Evolutionary conservation across 2,888 invertebrate genomes (phyloP).

Genomic region (Heliconius erato): DNA sequence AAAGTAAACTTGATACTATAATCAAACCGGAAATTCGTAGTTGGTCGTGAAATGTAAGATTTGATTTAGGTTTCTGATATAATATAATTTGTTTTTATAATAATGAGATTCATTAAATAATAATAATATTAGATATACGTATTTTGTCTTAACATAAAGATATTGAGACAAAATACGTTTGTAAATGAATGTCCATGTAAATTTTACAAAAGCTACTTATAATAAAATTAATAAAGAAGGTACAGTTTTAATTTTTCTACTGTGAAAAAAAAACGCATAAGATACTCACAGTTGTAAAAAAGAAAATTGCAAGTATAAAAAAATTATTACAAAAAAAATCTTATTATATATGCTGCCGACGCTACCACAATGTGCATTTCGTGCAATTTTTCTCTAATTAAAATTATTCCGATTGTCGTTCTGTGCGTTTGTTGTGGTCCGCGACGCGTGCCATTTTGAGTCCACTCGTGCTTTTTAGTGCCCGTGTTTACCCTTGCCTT

Average conservation of each 20-base stretch:
- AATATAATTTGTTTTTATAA: not conserved
- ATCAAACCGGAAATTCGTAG: not conserved
- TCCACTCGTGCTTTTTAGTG: constrained; percentile 82
- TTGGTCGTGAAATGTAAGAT: too few species aligned
- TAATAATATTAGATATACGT: not conserved
- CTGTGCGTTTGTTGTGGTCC: constrained; percentile 81
- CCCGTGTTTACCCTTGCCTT: constrained; percentile 80
- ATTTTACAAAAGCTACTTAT: not conserved
- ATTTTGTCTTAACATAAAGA: not conserved
- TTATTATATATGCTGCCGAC: constrained; percentile 55
- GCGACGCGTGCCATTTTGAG: constrained; percentile 82
- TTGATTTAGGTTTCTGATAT: too few species aligned
- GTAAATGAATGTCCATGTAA: not conserved
- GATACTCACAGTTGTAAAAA: not conserved
- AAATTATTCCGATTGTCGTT: constrained; percentile 85
- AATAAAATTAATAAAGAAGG: not conserved
- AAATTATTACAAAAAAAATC: not conserved
- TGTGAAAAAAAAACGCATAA: not conserved
- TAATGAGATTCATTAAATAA: not conserved
- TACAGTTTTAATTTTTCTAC: not conserved
- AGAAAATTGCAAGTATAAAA: not conserved
- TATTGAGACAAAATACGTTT: not conserved
- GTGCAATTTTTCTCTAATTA: constrained; percentile 85
- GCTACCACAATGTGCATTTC: constrained; percentile 72
- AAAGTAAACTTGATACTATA: not conserved